Conservation (phyloP, 1,140 invertebrate genomes). For the Brachionus plicatilis region DNA sequence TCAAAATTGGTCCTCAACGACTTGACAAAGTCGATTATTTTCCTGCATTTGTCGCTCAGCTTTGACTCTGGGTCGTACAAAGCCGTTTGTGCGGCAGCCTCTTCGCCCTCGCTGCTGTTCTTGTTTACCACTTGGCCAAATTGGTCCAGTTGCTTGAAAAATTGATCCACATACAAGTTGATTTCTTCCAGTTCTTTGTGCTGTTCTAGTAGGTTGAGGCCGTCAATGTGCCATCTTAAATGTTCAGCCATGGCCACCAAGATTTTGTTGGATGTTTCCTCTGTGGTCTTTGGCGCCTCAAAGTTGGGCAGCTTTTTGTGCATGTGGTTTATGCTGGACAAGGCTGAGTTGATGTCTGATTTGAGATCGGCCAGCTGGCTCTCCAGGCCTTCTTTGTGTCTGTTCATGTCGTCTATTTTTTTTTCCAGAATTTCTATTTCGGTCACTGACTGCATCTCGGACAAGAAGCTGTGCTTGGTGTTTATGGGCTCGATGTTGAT, state of each 20-base stretch:
- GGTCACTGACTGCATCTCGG: conserved; percentile 29
- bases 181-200: neutral
- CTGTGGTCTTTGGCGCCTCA: neutral
- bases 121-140: neutral
- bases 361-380: neutral
- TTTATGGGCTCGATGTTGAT: neutral
- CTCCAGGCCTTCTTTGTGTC: conserved; percentile 5
- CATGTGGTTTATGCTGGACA: neutral
- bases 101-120: neutral
- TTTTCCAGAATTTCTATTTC: conserved; percentile 30
- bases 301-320: neutral
- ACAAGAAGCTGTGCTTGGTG: conserved; percentile 7
- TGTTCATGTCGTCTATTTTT: neutral
- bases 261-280: neutral
- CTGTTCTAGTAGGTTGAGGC: neutral
- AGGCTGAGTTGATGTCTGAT: neutral
- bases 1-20: neutral
- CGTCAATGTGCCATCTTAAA: neutral
- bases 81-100: neutral
- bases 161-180: neutral
- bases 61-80: neutral
- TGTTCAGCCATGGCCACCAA: neutral
- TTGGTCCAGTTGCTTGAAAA: neutral
- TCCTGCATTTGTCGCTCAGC: neutral
- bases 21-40: neutral